phyloP scores from a whole-genome alignment of 1,140 invertebrate genomes.

The Orius laevigatus region DNA sequence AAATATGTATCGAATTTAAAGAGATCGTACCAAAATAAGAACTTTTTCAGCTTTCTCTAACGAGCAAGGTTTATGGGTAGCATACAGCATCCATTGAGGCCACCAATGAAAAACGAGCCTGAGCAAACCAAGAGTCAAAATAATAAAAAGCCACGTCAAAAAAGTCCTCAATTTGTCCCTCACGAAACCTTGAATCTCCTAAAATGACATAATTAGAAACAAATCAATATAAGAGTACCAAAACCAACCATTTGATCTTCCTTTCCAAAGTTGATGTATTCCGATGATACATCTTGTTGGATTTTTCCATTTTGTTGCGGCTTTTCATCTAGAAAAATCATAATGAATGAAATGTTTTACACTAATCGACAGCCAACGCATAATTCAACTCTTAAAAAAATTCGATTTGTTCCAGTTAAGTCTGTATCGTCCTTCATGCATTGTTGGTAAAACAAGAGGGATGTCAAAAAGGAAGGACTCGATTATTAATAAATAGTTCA shows the following conservation, averaged over 20 bases:
- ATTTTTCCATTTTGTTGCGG: slow-evolving; percentile 27
- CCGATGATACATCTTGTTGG: slow-evolving; percentile 24
- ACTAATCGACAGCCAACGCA: neutral
- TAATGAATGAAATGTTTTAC: slow-evolving; percentile 18
- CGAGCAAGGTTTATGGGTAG: slow-evolving; percentile 37
- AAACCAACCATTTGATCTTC: slow-evolving; percentile 51
- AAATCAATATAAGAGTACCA: slow-evolving; percentile 6
- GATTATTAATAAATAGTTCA: no score
- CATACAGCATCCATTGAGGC: slow-evolving; percentile 41
- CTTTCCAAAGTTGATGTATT: slow-evolving; percentile 43
- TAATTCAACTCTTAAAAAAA: neutral
- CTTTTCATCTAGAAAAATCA: slow-evolving; percentile 20
- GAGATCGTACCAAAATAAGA: slow-evolving; percentile 35
- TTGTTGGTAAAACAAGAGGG: neutral
- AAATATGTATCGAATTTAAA: neutral
- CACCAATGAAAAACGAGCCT: slow-evolving; percentile 51
- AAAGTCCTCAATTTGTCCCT: slow-evolving; percentile 28
- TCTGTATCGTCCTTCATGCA: neutral
- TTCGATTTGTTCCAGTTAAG: neutral
- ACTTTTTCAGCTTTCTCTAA: slow-evolving; percentile 40
- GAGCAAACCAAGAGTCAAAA: slow-evolving; percentile 38
- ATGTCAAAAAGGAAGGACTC: no score
- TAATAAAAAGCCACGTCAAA: slow-evolving; percentile 40
- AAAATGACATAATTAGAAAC: slow-evolving; percentile 12
- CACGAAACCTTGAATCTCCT: slow-evolving; percentile 41